Percentiles rank a stretch among this genome's conserved stretches.
These are phyloP conservation scores for Anomalospiza imberbis DNA, from an alignment of 2,797 vertebrate genomes.

Conservation along the genomic window DNA sequence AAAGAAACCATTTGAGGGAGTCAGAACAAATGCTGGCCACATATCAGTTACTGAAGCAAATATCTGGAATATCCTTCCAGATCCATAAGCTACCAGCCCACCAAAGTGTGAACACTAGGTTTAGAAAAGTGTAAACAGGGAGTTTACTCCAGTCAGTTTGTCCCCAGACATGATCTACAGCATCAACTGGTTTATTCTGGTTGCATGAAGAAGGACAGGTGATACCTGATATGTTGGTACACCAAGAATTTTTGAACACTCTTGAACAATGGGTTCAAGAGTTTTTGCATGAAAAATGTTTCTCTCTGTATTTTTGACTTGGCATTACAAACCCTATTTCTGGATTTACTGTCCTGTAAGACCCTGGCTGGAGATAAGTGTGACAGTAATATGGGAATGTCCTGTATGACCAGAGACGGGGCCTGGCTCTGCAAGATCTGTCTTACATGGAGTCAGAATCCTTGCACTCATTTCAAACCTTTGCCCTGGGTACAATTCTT, in stretches of 20 bases:
- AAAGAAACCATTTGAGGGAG: background rate
- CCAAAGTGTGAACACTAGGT: background rate
- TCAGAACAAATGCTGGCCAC: background rate
- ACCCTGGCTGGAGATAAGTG: background rate
- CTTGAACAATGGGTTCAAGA: background rate
- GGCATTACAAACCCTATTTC: background rate
- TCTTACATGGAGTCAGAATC: rapidly evolving
- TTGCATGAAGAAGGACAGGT: background rate
- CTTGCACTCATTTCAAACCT: background rate
- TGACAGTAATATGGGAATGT: background rate
- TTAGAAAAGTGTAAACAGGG: background rate
- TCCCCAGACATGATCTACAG: background rate
- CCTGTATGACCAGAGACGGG: background rate
- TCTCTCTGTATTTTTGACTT: background rate
- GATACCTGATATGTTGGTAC: background rate
- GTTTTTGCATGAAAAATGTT: background rate
- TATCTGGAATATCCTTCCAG: background rate
- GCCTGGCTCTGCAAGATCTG: background rate
- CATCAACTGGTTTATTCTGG: rapidly evolving
- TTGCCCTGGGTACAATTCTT: background rate
- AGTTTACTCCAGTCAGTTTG: background rate
- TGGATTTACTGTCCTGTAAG: background rate
- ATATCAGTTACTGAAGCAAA: background rate
- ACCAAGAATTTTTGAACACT: background rate
- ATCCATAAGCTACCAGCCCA: background rate